Conservation (phyloP, 2,797 vertebrate species). For the Sylvilagus floridanus region DNA sequence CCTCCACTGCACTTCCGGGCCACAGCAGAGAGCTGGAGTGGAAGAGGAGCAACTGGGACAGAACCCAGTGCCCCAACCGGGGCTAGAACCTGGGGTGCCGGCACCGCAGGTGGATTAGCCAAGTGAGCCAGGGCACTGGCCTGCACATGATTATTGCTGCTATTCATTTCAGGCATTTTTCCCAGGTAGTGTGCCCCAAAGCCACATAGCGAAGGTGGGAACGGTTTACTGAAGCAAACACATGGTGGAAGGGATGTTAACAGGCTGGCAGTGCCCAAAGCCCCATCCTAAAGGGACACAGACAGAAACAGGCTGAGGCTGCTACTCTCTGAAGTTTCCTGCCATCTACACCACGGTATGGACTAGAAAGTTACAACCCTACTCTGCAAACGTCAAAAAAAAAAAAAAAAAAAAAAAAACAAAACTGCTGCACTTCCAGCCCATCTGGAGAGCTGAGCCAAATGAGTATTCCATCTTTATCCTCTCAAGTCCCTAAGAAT, state of each 20-base stretch:
- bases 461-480: conserved; percentile 86
- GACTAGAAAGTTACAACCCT: not conserved
- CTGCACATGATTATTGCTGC: too few relatives aligned
- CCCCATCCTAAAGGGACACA: too few relatives aligned
- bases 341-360: not conserved
- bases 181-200: not conserved
- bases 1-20: too few relatives aligned
- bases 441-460: conserved; percentile 40
- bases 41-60: too few relatives aligned
- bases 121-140: too few relatives aligned
- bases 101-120: too few relatives aligned
- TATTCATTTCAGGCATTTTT: not conserved
- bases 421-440: not conserved
- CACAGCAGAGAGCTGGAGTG: too few relatives aligned
- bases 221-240: not conserved
- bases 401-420: not conserved
- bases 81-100: too few relatives aligned
- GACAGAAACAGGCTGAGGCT: not conserved
- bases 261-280: rapidly evolving
- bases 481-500: conserved; percentile 87
- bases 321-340: not conserved
- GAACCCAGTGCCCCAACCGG: too few relatives aligned
- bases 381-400: not conserved
- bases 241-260: rapidly evolving
- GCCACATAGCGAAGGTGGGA: not conserved